A percentile compares a stretch with the other conserved stretches of the same genome.
phyloP scores from a whole-genome alignment of 2,797 vertebrate genomes.

The Anableps anableps region DNA sequence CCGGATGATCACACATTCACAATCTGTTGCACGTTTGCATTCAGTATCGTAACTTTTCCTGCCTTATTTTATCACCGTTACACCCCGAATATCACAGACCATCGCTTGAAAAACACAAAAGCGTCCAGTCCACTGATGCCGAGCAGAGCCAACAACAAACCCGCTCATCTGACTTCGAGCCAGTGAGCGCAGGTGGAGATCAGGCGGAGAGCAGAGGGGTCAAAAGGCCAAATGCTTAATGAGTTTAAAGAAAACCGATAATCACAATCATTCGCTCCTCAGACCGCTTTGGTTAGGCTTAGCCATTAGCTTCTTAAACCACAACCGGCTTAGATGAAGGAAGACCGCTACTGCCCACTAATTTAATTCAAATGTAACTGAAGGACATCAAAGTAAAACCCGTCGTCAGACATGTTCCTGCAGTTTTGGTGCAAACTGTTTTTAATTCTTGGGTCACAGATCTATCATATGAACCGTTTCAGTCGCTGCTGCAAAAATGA shows the following conservation, averaged over 20 bases:
- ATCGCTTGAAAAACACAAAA: neutral
- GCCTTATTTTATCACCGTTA: neutral
- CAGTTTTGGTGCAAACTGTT: neutral
- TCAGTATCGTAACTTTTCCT: neutral
- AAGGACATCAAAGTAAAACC: neutral
- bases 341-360: neutral
- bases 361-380: neutral
- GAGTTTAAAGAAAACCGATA: constrained; percentile 31
- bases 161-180: neutral
- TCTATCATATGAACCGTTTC: no score
- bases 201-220: constrained; percentile 14
- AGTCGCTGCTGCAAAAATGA: no score
- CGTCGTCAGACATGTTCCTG: no score
- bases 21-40: neutral
- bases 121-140: neutral
- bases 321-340: neutral
- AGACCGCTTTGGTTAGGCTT: constrained; percentile 21
- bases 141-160: neutral
- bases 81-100: neutral
- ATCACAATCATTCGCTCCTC: constrained; percentile 9
- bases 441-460: neutral
- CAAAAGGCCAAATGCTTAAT: constrained; percentile 24
- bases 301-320: constrained; percentile 12
- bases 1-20: no score
- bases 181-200: neutral